Evolutionary conservation across 2,113 vertebrate species (phyloP).

Genomic region (Pandion haliaetus): DNA sequence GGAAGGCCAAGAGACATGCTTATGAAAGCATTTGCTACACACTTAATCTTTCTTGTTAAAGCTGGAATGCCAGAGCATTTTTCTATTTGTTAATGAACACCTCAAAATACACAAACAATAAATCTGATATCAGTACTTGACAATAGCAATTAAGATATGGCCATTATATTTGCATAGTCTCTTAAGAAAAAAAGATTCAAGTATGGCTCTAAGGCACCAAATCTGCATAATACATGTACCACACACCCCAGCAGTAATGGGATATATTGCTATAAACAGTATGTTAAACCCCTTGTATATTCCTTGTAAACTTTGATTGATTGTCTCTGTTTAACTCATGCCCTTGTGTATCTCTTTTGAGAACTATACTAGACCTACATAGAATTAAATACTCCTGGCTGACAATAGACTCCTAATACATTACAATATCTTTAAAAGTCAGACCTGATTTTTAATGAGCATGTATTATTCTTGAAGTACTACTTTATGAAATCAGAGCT

Average conservation of each 20-base stretch:
- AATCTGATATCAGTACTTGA: conserved; percentile 59
- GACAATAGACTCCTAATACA: background rate
- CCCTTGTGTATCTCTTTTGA: background rate
- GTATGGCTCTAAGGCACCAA: background rate
- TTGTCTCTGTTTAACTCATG: conserved; percentile 30
- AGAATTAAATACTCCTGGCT: background rate
- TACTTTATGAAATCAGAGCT: background rate
- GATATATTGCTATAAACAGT: conserved; percentile 13
- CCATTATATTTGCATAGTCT: conserved; percentile 51
- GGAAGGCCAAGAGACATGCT: background rate
- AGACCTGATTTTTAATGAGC: background rate
- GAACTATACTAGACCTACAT: background rate
- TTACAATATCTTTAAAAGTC: background rate
- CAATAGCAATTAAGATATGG: conserved; percentile 72
- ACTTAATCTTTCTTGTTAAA: background rate
- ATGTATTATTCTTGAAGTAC: background rate
- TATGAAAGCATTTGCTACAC: background rate
- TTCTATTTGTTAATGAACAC: conserved; percentile 6
- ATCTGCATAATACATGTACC: background rate
- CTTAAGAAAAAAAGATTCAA: conserved; percentile 28
- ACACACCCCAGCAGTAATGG: background rate
- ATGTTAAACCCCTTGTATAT: conserved; percentile 39
- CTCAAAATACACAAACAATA: conserved; percentile 55
- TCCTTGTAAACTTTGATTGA: conserved; percentile 66
- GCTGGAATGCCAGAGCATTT: background rate